Evolutionary conservation across 2,797 vertebrate genomes (phyloP).

Genomic region (Gobionotothen gibberifrons): DNA sequence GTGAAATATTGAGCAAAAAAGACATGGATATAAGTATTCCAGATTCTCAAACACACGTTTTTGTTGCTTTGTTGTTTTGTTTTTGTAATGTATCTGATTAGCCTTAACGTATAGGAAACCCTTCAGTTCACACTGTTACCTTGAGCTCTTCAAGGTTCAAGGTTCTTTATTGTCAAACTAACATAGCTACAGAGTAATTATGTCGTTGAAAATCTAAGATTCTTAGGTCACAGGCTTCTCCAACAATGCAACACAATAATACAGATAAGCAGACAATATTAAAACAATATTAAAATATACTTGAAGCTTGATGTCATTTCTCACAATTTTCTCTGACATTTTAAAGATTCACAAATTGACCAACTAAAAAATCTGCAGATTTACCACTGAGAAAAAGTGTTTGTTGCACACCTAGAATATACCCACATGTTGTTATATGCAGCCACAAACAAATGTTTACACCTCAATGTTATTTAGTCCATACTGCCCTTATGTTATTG

Average conservation of each 20-base stretch:
- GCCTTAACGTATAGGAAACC: neutral
- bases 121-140: neutral
- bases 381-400: accelerated
- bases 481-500: neutral
- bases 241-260: too few species aligned
- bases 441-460: neutral
- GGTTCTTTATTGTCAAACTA: too few species aligned
- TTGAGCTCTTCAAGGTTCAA: too few species aligned
- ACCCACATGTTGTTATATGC: neutral
- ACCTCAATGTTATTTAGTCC: neutral
- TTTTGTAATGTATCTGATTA: neutral
- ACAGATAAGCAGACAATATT: too few species aligned
- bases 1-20: neutral
- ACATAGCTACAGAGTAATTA: too few species aligned
- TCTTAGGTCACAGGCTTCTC: too few species aligned
- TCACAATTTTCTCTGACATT: neutral
- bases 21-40: too few species aligned
- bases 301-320: too few species aligned
- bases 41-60: neutral
- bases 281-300: too few species aligned
- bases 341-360: neutral
- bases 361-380: neutral
- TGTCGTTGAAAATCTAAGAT: too few species aligned
- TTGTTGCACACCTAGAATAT: neutral
- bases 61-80: neutral